Evolutionary conservation across 2,888 invertebrate genomes (phyloP), one percentile per base, ranked within the genome.

Genomic region (Rhagonycha fulva): DNA sequence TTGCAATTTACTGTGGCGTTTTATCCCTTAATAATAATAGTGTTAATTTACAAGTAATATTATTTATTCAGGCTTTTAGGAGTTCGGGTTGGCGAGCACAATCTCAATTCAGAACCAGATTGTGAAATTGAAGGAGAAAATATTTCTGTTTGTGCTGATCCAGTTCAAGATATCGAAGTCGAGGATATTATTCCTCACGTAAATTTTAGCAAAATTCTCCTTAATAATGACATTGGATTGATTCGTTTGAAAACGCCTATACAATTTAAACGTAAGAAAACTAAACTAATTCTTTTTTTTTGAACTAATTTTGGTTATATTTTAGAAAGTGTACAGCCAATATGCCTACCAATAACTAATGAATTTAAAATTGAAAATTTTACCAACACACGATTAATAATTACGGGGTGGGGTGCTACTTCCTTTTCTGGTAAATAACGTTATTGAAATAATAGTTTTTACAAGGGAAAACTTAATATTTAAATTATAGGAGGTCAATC

Each of bases 361-460:
- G 61, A 79, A 12, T 72, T 81, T 14, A 77, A 84, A 63, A 83
- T 82, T n/a, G 86, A 85, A 68, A 84, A 87, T 68, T 89, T 90
- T n/a, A 87, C 88, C 9, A 89, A 89, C 3, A 86, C 86, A 79
- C 88, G 89, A 81, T 90, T 91, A 80, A 89, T 91, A 68, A 93
- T 93, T 0, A 93, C 94, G 4, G 95, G 95, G 0, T 95, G 95
- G 94, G 95, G 95, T 26, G 90, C 91, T 81, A 93, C 92, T 61
- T 11, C 30, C 2, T 2, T 4, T 30, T 10, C 7, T 30, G 30
- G 30, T 91, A 92, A 85, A 86, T 86, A 72, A 90, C 92, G 89
- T 87, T 88, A 2, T 11, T 12, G 0, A 14, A 14, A 62, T 12
- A 62, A 62, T 23, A 9, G 5, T 62, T 1, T 19, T 19, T 19